Base-by-base conservation (phyloP, 1,140 invertebrate genomes). In the Euura saliciscinereae region DNA sequence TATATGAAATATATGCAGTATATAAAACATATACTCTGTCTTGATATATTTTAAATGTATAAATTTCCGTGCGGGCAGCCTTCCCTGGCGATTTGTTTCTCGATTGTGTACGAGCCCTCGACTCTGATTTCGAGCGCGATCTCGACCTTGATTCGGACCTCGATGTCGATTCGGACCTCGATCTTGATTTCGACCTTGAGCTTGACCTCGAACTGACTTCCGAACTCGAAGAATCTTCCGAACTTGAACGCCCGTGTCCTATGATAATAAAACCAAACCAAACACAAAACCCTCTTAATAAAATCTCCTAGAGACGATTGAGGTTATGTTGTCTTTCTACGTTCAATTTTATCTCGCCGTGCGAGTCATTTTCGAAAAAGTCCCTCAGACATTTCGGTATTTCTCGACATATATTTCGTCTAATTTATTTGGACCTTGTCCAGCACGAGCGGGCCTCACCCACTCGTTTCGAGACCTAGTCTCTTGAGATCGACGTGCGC, bases 301-400 rank as follows among this genome's bases (percentile, higher is more conserved):
- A 67, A 66, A 66, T 71, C 65, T 71, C 71, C 71, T 71, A 66
- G 71, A 71, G 71, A 71, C 71, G 46, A 45, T 71, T 71, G 65
- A 66, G 71, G 71, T 67, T 71, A 66, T 66, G 44, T 71, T 71
- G 51, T 13, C n/a, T 71, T 46, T 45, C n/a, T 71, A n/a, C 7
- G 42, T 13, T 66, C n/a, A n/a, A n/a, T n/a, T n/a, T 28, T 71
- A 28, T 45, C n/a, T 71, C 7, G 42, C 10, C 45, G 42, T 67
- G 65, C 28, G 65, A 71, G 2, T 44, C 13, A 67, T 71, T 66
- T 67, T 71, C 64, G 71, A 67, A 67, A 71, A 71, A 66, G 65
- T 71, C 71, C 65, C 71, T 67, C 11, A 46, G 71, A 71, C 71
- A 71, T 71, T 28, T 67, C 71, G 65, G n/a, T 44, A 71, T 71